Base-by-base conservation (phyloP, 2,113 vertebrate species). In the Galemys pyrenaicus region DNA sequence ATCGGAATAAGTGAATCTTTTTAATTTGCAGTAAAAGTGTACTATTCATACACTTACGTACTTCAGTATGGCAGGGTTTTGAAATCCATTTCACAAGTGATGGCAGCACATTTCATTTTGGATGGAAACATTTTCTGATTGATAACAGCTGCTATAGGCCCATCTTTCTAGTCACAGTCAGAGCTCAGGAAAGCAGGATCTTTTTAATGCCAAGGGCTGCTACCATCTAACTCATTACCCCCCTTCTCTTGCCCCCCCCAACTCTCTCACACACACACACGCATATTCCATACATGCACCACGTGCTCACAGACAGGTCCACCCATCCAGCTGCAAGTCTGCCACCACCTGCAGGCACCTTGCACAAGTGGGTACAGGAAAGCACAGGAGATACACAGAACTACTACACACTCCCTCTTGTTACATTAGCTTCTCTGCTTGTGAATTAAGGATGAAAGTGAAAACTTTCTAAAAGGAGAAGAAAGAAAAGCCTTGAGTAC, bases 121-220 rank as follows among this genome's bases (percentile, higher is more conserved):
- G 60, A 79, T 19, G 20, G 91, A 95, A 92, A 84, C 84, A 44
- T 19, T 54, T 35, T 62, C 49, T 70, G 89, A 87, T 15, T 60
- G 49, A 41, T 60, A 70, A 90, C 62, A 83, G 93, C 77, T 78
- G 91, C 82, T 26, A 5, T 0, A 5, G 84, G 60, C 62, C 17
- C 46, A 39, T 39, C 78, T 62, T 10, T 44, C 54, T 11, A 56
- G 41, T 90, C 79, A 49, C 37, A 37, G 91, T 56, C 51, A 16
- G 46, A 44, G 51, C 62, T 88, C 58, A 26, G 82, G 94, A 83
- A 5, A 94, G 86, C 68, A 82, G 58, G 41, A 68, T 32, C 51
- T 73, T 75, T 70, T 46, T 44, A 71, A 83, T 16, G 74, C 80
- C 79, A 60, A 4, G 32, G 58, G 70, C 32, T 37, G 32, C 71